Percentiles rank a stretch among this genome's conserved stretches.
Conservation (phyloP, 2,113 vertebrate genomes). For the Mormyrus iriodes region DNA sequence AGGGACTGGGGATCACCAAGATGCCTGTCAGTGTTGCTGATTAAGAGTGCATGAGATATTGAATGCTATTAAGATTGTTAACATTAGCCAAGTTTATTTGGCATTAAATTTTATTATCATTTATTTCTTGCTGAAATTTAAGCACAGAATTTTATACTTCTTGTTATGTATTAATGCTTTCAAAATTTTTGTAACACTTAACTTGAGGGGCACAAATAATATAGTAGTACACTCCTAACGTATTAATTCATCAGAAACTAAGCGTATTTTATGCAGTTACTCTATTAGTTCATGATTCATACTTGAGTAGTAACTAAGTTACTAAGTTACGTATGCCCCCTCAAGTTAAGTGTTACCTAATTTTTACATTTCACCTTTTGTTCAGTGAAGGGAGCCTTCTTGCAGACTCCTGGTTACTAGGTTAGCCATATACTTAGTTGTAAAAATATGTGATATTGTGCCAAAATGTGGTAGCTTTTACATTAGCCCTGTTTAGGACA, state of each 20-base stretch:
- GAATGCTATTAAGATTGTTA: background rate
- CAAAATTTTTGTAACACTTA: background rate
- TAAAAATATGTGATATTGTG: background rate
- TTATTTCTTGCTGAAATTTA: no score
- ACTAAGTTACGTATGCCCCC: background rate
- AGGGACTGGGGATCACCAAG: background rate
- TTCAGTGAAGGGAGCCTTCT: background rate
- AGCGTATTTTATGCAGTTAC: background rate
- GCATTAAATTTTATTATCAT: background rate
- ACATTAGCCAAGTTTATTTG: background rate
- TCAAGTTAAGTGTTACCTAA: background rate
- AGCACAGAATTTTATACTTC: background rate
- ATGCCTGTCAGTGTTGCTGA: background rate
- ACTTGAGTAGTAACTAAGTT: background rate
- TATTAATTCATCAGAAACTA: background rate
- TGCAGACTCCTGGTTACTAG: background rate
- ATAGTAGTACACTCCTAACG: background rate
- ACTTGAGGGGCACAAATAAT: background rate
- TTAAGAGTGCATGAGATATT: background rate
- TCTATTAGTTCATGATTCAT: background rate
- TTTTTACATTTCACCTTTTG: background rate
- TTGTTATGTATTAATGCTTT: background rate
- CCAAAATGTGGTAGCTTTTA: background rate
- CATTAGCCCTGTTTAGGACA: background rate
- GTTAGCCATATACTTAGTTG: background rate